phyloP scores from a whole-genome alignment of 1,140 invertebrate genomes.

The Oncopodura yosiiana region DNA sequence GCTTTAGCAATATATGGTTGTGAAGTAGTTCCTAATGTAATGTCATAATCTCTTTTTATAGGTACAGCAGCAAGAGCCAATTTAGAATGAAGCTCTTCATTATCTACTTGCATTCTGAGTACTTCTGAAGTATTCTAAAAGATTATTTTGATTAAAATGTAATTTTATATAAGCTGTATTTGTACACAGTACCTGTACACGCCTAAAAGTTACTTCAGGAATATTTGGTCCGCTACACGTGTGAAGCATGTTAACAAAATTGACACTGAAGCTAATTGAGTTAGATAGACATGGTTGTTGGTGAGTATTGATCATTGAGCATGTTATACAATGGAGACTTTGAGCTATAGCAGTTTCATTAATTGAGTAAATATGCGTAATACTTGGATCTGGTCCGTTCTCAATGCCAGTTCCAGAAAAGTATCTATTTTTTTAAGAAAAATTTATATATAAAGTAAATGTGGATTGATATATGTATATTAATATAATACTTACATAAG shows the following conservation, averaged over 20 bases:
- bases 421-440: constrained; percentile 39
- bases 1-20: constrained; percentile 58
- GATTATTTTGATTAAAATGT: no score
- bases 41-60: constrained; percentile 50
- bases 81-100: constrained; percentile 39
- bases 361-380: constrained; percentile 40
- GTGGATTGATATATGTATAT: background rate
- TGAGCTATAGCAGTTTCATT: constrained; percentile 21
- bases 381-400: constrained; percentile 37
- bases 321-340: constrained; percentile 13
- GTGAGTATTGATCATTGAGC: constrained; percentile 39
- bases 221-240: constrained; percentile 61
- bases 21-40: constrained; percentile 55
- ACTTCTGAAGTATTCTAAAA: no score
- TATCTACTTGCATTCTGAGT: constrained; percentile 34
- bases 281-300: constrained; percentile 49
- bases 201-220: constrained; percentile 41
- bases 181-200: no score
- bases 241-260: constrained; percentile 55
- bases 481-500: constrained; percentile 50
- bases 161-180: no score
- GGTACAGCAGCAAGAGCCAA: constrained; percentile 53
- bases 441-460: background rate
- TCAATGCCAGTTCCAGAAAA: constrained; percentile 41
- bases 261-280: constrained; percentile 54